Evolutionary conservation across 2,113 vertebrate genomes (phyloP).

Genomic region (Gavialis gangeticus): DNA sequence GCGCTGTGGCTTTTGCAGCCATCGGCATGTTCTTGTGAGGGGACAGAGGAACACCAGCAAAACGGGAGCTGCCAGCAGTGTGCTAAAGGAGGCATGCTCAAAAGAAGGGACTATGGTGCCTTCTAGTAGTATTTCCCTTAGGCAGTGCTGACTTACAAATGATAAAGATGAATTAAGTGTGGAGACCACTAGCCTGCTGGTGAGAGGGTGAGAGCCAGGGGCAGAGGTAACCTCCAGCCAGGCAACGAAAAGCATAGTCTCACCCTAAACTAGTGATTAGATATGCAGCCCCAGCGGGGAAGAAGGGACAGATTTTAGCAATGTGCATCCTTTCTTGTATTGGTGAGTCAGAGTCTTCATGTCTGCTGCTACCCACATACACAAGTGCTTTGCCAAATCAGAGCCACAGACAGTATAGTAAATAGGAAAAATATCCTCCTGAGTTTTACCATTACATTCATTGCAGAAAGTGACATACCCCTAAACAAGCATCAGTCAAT

Average conservation of each 20-base stretch:
- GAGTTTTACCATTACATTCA: not conserved
- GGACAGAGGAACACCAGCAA: not conserved
- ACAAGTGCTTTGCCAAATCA: not conserved
- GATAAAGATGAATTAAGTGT: too few relatives aligned
- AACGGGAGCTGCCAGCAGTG: not conserved
- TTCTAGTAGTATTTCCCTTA: not conserved
- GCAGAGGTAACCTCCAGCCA: not conserved
- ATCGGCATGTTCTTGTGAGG: not conserved
- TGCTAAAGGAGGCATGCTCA: not conserved
- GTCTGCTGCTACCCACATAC: rapidly evolving
- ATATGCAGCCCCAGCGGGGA: not conserved
- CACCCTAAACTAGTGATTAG: not conserved
- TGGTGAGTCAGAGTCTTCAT: rapidly evolving
- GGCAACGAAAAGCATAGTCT: not conserved
- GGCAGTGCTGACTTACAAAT: not conserved
- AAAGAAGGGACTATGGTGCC: not conserved
- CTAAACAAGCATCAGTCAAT: not conserved
- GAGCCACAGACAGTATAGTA: not conserved
- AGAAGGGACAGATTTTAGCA: not conserved
- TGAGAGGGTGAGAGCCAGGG: not conserved
- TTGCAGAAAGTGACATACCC: not conserved
- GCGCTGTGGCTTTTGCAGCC: not conserved
- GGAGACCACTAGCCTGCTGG: not conserved
- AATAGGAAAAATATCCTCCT: not conserved
- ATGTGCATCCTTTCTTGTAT: rapidly evolving